phyloP scores from a whole-genome alignment of 2,113 vertebrate species.

The Tachysurus fulvidraco region DNA sequence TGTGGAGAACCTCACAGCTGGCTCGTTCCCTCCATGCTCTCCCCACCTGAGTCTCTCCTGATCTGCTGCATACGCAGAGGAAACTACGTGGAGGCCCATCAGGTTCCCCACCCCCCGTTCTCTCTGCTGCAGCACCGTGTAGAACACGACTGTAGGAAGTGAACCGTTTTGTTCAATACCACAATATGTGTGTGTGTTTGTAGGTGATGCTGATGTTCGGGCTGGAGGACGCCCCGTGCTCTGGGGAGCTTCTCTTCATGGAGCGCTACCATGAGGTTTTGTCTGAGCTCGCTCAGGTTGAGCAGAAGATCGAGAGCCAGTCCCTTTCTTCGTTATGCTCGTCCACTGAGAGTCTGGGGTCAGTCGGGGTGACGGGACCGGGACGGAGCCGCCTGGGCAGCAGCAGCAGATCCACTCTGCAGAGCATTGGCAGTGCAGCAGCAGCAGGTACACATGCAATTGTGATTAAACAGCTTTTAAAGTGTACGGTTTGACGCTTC shows the following conservation, averaged over 20 bases:
- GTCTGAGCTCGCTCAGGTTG: conserved; percentile 83
- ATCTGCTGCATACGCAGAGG: conserved; percentile 87
- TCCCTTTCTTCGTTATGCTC: conserved; percentile 72
- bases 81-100: conserved; percentile 90
- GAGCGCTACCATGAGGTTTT: conserved; percentile 88
- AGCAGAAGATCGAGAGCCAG: conserved; percentile 90
- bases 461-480: too few species aligned
- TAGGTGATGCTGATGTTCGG: conserved; percentile 90
- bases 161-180: neutral
- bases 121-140: neutral
- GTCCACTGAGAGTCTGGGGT: conserved; percentile 70
- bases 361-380: conserved; percentile 51
- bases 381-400: conserved; percentile 74
- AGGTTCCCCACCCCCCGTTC: conserved; percentile 68
- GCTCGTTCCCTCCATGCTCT: conserved; percentile 90
- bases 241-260: conserved; percentile 89
- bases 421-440: conserved; percentile 92
- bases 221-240: conserved; percentile 78
- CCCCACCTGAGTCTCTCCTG: conserved; percentile 92
- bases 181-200: neutral
- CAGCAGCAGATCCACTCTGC: conserved; percentile 85
- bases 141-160: neutral
- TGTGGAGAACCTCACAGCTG: conserved; percentile 72
- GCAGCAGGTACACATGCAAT: conserved; percentile 81
- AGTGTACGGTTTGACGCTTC: neutral